These are phyloP conservation scores for Deilephila porcellus DNA, from an alignment of 2,888 invertebrate genomes.

Conservation along the genomic window DNA sequence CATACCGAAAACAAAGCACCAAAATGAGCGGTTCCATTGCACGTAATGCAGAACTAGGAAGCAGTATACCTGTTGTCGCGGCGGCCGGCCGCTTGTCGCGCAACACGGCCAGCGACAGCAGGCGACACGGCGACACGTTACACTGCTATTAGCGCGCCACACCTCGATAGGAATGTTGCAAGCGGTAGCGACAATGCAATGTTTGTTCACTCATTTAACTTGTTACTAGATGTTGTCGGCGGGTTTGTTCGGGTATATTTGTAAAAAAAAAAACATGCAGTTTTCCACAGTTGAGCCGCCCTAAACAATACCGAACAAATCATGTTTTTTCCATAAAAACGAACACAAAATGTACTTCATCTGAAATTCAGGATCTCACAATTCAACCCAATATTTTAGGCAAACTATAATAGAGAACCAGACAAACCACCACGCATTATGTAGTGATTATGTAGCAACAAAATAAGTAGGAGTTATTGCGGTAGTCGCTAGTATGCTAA, in stretches of 20 bases:
- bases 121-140: neutral
- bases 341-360: too few species aligned
- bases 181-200: neutral
- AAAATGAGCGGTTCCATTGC: neutral
- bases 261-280: neutral
- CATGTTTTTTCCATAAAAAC: too few species aligned
- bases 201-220: neutral
- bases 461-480: neutral
- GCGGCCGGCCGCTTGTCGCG: neutral
- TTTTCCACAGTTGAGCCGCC: neutral
- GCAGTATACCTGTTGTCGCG: constrained; percentile 11
- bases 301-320: too few species aligned
- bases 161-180: constrained; percentile 24
- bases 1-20: neutral
- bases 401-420: neutral
- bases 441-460: neutral
- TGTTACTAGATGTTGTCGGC: neutral
- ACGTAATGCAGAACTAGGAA: constrained; percentile 1
- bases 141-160: constrained; percentile 27
- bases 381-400: too few species aligned
- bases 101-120: too few species aligned
- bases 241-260: neutral
- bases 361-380: too few species aligned
- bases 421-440: too few species aligned
- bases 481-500: constrained; percentile 16